These are phyloP conservation scores for Coptodon bakossiorum DNA, from an alignment of 2,113 vertebrate species.

Conservation along the genomic window DNA sequence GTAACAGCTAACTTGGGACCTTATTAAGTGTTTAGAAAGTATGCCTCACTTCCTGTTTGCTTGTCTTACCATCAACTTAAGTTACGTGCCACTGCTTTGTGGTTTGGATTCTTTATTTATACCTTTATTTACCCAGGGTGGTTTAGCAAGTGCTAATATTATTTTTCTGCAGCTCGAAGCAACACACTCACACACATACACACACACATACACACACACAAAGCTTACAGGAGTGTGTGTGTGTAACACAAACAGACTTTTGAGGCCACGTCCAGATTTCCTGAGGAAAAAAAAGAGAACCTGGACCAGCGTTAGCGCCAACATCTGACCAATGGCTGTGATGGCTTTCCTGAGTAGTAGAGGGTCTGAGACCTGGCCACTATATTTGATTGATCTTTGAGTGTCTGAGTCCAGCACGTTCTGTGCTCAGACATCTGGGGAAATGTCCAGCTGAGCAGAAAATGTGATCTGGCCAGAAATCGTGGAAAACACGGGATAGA, in stretches of 20 bases:
- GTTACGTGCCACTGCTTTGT: neutral
- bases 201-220: neutral
- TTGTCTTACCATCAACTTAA: neutral
- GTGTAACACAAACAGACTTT: neutral
- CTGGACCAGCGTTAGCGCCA: neutral
- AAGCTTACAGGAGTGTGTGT: neutral
- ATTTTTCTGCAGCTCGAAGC: neutral
- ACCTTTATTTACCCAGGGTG: neutral
- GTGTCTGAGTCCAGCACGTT: neutral
- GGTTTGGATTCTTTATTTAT: neutral
- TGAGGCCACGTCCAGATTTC: neutral
- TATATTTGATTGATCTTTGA: neutral
- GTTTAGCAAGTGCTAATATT: neutral
- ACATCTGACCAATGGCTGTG: neutral
- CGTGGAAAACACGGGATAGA: neutral
- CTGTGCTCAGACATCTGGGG: neutral
- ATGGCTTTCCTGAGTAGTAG: neutral
- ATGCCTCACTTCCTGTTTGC: conserved; percentile 18
- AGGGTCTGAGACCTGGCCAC: neutral
- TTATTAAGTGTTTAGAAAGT: conserved; percentile 10
- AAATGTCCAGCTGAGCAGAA: neutral
- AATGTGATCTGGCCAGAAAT: neutral
- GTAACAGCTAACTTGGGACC: conserved; percentile 1
- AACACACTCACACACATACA: neutral
- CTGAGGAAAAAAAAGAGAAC: neutral